Percentiles rank a stretch among this genome's conserved stretches.
phyloP scores from a whole-genome alignment of 2,113 vertebrate genomes.

The Rhodinocichla rosea region DNA sequence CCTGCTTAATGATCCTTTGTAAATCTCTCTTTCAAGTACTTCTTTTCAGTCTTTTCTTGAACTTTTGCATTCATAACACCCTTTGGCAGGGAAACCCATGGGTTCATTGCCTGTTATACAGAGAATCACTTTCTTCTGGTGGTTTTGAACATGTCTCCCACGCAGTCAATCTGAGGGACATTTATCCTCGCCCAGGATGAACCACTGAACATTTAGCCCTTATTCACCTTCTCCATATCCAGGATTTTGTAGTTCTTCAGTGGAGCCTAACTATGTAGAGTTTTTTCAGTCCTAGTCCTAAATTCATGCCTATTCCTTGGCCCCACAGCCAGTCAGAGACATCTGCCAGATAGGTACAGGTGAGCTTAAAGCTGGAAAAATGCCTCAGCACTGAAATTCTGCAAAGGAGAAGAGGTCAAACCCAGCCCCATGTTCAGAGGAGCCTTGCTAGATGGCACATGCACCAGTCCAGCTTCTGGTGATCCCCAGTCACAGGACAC shows the following conservation, averaged over 20 bases:
- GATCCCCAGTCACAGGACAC: background rate
- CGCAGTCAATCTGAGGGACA: background rate
- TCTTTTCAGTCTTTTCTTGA: background rate
- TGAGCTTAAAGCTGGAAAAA: background rate
- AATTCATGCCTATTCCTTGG: background rate
- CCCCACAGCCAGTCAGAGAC: background rate
- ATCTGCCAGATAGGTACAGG: background rate
- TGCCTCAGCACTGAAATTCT: background rate
- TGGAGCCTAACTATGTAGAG: fast-evolving
- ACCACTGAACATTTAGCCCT: background rate
- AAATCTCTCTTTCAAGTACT: background rate
- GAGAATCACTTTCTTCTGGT: background rate
- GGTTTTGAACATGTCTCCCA: background rate
- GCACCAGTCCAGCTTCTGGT: background rate
- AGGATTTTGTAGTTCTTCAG: background rate
- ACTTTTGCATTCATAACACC: background rate
- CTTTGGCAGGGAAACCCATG: background rate
- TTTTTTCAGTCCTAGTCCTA: background rate
- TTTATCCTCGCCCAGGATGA: background rate
- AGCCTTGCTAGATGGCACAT: fast-evolving
- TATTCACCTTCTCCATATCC: background rate
- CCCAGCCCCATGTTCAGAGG: background rate
- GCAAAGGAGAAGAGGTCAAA: background rate
- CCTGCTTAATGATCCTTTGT: background rate
- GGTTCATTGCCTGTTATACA: background rate